phyloP scores from a whole-genome alignment of 2,888 invertebrate genomes.

The Heteromyza rotundicornis region DNA sequence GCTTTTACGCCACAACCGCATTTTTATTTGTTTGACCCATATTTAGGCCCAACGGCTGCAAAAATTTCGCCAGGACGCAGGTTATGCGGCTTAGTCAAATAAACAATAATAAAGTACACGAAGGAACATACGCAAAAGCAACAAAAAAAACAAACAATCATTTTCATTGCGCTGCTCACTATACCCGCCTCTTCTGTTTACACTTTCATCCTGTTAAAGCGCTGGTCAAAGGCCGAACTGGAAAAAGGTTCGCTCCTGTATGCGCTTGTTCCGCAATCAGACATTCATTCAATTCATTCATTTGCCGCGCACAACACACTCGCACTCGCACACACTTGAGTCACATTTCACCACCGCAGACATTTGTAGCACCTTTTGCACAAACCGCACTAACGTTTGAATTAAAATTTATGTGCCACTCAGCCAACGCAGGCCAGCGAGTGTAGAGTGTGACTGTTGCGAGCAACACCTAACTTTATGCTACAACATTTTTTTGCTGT shows the following conservation, averaged over 20 bases:
- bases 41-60: not conserved
- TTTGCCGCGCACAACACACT: too few relatives aligned
- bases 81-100: not conserved
- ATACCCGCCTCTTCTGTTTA: too few relatives aligned
- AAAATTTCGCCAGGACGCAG: too few relatives aligned
- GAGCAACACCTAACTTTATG: not conserved
- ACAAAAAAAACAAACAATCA: too few relatives aligned
- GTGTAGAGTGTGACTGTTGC: not conserved
- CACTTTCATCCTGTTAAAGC: too few relatives aligned
- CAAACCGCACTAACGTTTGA: constrained; percentile 28
- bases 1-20: constrained; percentile 7
- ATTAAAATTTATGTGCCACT: constrained; percentile 23
- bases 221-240: too few relatives aligned
- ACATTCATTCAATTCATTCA: too few relatives aligned
- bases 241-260: too few relatives aligned
- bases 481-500: not conserved
- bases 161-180: not conserved
- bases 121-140: too few relatives aligned
- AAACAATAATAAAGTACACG: constrained; percentile 4
- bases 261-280: too few relatives aligned
- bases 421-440: too few relatives aligned
- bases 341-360: not conserved
- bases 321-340: not conserved
- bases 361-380: constrained; percentile 22
- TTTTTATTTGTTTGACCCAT: constrained; percentile 10